These are phyloP conservation scores for Xenentodon cancila DNA, from an alignment of 2,797 vertebrate genomes.

Conservation along the genomic window DNA sequence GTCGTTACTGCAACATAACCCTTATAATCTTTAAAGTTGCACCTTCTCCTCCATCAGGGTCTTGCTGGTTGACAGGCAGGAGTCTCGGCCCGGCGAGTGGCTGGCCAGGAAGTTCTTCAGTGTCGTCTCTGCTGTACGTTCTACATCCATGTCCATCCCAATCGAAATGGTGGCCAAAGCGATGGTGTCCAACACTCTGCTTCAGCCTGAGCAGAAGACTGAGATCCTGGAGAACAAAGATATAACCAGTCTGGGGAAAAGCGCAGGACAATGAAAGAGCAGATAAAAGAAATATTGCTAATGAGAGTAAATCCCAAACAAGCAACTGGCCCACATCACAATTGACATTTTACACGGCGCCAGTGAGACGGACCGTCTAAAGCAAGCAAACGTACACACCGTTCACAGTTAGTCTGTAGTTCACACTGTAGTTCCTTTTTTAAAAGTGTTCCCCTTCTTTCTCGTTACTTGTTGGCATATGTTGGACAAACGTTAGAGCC, in stretches of 20 bases:
- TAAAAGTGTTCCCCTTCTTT: too few relatives aligned
- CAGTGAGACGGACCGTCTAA: not conserved
- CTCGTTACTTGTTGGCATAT: too few relatives aligned
- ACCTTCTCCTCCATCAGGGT: constrained; percentile 64
- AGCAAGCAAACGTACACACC: too few relatives aligned
- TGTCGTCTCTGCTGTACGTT: constrained; percentile 63
- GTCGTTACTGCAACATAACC: not conserved
- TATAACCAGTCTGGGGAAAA: constrained; percentile 76
- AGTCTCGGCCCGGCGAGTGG: constrained; percentile 82
- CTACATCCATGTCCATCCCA: constrained; percentile 76
- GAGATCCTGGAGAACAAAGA: constrained; percentile 85
- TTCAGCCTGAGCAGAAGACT: constrained; percentile 64
- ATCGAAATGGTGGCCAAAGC: constrained; percentile 72
- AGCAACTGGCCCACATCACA: not conserved
- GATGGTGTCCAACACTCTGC: constrained; percentile 79
- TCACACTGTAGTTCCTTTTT: too few relatives aligned
- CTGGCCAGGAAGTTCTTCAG: constrained; percentile 74
- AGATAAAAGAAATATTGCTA: constrained; percentile 6
- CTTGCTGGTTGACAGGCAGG: constrained; percentile 81
- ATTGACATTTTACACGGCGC: not conserved
- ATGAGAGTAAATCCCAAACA: not conserved
- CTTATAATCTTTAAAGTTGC: not conserved
- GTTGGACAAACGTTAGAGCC: too few relatives aligned
- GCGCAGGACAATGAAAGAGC: constrained; percentile 37
- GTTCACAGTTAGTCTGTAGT: too few relatives aligned